Conservation (phyloP, 2,113 vertebrate genomes). For the Microcebus ravelobensis region DNA sequence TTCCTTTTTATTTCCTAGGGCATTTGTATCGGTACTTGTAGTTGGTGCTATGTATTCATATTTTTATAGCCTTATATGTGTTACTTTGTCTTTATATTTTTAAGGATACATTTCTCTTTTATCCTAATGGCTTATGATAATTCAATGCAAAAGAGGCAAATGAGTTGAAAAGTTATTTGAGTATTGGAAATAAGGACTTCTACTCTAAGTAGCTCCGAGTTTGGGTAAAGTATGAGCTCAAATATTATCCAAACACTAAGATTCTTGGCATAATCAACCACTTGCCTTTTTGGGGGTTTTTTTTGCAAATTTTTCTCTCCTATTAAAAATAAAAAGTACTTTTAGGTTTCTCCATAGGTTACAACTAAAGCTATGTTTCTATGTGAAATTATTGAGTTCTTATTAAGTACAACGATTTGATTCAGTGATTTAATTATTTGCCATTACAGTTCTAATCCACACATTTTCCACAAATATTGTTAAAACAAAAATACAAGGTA, state of each 20-base stretch:
- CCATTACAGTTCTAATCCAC: not conserved
- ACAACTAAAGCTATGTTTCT: not conserved
- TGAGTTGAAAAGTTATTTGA: not conserved
- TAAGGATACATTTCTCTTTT: not conserved
- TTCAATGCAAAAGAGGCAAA: constrained; percentile 11
- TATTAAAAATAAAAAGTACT: not conserved
- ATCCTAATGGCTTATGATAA: not conserved
- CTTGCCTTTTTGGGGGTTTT: not conserved
- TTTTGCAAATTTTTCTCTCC: not conserved
- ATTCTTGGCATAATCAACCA: not conserved
- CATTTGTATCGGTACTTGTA: not conserved
- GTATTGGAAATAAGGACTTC: not conserved
- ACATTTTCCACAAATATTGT: not conserved
- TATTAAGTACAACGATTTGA: not conserved
- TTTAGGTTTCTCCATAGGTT: constrained; percentile 11
- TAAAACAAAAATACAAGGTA: not conserved
- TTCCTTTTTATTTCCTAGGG: not conserved
- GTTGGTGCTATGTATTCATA: not conserved
- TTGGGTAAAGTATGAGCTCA: not conserved
- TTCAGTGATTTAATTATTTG: not conserved
- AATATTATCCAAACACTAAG: not conserved
- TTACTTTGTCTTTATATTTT: not conserved
- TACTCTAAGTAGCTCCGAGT: not conserved
- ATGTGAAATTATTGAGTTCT: not conserved
- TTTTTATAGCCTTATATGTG: not conserved